Percentiles rank a stretch among this genome's conserved stretches.
Conservation (phyloP, 2,888 invertebrate species). For the Patella pellucida region DNA sequence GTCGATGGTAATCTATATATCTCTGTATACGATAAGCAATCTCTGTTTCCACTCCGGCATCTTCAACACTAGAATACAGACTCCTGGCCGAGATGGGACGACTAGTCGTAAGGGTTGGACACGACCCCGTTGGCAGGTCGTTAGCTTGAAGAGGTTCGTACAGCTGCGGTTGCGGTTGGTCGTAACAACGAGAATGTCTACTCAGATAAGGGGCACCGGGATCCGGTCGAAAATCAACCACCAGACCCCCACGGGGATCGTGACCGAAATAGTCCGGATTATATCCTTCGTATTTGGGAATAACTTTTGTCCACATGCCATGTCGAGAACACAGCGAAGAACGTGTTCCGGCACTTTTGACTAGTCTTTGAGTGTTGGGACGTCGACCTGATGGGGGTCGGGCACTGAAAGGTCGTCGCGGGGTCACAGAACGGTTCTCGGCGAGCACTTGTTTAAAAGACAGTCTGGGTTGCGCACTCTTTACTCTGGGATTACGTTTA, state of each 20-base stretch:
- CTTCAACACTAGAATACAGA: slow-evolving; percentile 36
- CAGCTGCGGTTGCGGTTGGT: slow-evolving; percentile 51
- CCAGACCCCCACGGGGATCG: slow-evolving; percentile 19
- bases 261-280: slow-evolving; percentile 8
- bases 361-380: slow-evolving; percentile 26
- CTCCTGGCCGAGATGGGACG: slow-evolving; percentile 25
- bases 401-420: slow-evolving; percentile 19
- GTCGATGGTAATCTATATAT: slow-evolving; percentile 53
- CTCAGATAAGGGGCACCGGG: slow-evolving; percentile 54
- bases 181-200: slow-evolving; percentile 54
- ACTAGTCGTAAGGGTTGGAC: slow-evolving; percentile 26
- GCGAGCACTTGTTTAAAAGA: slow-evolving; percentile 28
- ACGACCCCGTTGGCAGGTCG: slow-evolving; percentile 34
- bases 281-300: neutral
- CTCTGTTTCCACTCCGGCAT: slow-evolving; percentile 35
- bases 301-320: neutral
- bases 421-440: slow-evolving; percentile 27
- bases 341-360: slow-evolving; percentile 37
- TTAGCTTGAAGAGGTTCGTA: slow-evolving; percentile 47
- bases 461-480: slow-evolving; percentile 28
- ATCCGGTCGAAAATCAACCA: slow-evolving; percentile 38
- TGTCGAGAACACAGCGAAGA: neutral
- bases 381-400: slow-evolving; percentile 29
- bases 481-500: slow-evolving; percentile 21
- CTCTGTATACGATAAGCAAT: slow-evolving; percentile 40